These are phyloP conservation scores for Phainopepla nitens DNA, from an alignment of 2,113 vertebrate species.

Conservation along the genomic window DNA sequence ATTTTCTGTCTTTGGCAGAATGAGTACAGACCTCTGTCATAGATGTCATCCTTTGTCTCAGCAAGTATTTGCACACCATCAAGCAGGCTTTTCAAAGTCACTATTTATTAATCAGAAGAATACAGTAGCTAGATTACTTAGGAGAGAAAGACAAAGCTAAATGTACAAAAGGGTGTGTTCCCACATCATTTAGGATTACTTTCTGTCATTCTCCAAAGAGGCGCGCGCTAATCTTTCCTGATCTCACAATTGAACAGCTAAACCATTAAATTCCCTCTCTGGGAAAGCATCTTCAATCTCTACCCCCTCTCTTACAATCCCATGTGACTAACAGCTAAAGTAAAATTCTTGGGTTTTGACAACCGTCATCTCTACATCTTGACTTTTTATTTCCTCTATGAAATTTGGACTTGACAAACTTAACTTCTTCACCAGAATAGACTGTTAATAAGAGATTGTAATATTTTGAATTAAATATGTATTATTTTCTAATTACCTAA, in stretches of 20 bases:
- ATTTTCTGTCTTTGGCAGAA: neutral
- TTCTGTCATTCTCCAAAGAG: neutral
- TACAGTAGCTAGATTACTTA: slow-evolving; percentile 2
- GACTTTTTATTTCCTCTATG: neutral
- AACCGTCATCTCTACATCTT: neutral
- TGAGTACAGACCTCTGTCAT: neutral
- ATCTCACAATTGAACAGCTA: neutral
- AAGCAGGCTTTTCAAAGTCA: neutral
- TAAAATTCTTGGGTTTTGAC: neutral
- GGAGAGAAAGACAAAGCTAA: neutral
- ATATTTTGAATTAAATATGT: neutral
- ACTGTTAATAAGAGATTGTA: neutral
- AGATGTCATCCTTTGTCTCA: slow-evolving; percentile 3
- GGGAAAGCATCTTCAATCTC: neutral
- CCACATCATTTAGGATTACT: slow-evolving; percentile 12
- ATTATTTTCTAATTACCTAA: neutral
- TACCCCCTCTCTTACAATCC: neutral
- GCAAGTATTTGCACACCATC: neutral
- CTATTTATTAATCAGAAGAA: slow-evolving; percentile 23
- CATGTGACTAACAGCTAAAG: neutral
- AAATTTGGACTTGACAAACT: neutral
- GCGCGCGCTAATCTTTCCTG: neutral
- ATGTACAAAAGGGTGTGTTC: neutral
- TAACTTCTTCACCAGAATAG: neutral
- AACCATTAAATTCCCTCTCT: neutral